Conservation (phyloP, 2,113 vertebrate species). For the Eolophus roseicapilla region DNA sequence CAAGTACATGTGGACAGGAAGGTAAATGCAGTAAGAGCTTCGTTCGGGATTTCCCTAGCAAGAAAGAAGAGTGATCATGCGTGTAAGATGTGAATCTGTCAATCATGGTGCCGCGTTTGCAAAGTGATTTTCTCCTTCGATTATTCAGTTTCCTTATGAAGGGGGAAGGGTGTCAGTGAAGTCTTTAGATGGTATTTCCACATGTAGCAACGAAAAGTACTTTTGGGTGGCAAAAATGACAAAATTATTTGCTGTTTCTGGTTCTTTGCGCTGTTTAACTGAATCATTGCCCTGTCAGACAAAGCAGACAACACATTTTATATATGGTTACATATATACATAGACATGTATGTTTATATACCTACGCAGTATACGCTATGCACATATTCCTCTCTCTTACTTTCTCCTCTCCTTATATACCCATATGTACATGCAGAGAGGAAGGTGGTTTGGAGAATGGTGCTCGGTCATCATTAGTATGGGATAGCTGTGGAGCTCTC, state of each 20-base stretch:
- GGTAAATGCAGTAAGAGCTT: not conserved
- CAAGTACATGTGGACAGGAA: not conserved
- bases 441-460: not conserved
- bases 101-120: rapidly evolving
- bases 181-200: not conserved
- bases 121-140: not conserved
- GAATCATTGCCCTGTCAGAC: not conserved
- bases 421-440: not conserved
- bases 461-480: not conserved
- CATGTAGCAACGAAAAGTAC: not conserved
- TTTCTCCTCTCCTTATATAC: not conserved
- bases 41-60: not conserved
- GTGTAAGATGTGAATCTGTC: not conserved
- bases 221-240: not conserved
- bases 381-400: not conserved
- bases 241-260: not conserved
- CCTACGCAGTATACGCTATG: not conserved
- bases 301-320: not conserved
- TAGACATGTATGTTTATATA: not conserved
- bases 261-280: not conserved
- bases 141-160: not conserved
- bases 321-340: not conserved
- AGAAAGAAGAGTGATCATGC: not conserved
- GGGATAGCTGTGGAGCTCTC: not conserved
- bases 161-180: not conserved